These are phyloP conservation scores for Sinonovacula constricta DNA, from an alignment of 1,140 invertebrate genomes.

Conservation along the genomic window DNA sequence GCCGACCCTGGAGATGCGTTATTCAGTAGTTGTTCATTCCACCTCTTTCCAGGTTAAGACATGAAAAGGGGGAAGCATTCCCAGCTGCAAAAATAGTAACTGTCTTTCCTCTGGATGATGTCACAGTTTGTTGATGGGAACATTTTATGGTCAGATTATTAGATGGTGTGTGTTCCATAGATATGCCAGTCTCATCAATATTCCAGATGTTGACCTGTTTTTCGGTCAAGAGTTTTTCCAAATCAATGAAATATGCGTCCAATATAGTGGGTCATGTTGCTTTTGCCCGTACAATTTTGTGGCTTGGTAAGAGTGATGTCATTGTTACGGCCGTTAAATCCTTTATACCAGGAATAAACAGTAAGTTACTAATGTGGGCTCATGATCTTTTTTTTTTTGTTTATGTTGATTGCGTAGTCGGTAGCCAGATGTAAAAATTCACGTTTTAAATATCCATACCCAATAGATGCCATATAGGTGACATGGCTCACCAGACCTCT, in stretches of 20 bases:
- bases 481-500: neutral
- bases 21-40: constrained; percentile 62
- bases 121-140: constrained; percentile 64
- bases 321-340: neutral
- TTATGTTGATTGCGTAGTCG: no score
- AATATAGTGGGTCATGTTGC: no score
- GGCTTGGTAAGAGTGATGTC: constrained; percentile 10
- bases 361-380: no score
- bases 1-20: constrained; percentile 8
- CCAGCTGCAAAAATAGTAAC: constrained; percentile 75
- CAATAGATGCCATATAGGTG: constrained; percentile 11
- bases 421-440: no score
- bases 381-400: no score
- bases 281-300: no score
- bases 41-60: constrained; percentile 75
- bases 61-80: constrained; percentile 77
- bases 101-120: constrained; percentile 75
- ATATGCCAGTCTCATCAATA: constrained; percentile 78
- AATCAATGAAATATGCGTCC: constrained; percentile 13
- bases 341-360: neutral
- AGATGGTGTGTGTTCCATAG: constrained; percentile 69
- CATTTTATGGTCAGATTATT: neutral
- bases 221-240: constrained; percentile 18
- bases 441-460: constrained; percentile 24
- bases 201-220: constrained; percentile 73